These are phyloP conservation scores for Busseola fusca DNA, from an alignment of 2,888 invertebrate genomes.

Conservation along the genomic window DNA sequence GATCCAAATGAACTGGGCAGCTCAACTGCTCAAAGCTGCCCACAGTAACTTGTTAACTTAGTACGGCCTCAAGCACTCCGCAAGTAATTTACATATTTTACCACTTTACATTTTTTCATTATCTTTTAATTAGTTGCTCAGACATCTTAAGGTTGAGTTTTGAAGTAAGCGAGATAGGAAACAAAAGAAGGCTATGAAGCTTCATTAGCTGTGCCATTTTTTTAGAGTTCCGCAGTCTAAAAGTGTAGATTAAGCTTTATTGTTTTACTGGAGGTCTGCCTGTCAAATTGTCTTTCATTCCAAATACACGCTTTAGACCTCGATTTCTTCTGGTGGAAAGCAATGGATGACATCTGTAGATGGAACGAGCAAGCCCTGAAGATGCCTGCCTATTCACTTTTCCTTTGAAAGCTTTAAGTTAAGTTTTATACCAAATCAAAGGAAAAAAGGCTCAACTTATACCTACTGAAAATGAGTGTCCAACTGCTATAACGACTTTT, in stretches of 20 bases:
- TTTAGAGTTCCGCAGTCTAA: constrained; percentile 13
- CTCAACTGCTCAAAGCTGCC: constrained; percentile 53
- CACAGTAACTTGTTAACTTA: constrained; percentile 59
- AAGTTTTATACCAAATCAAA: not conserved
- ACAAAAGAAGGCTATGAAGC: constrained; percentile 57
- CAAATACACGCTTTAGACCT: not conserved
- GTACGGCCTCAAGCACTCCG: constrained; percentile 57
- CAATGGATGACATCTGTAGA: not conserved
- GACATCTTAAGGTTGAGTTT: constrained; percentile 68
- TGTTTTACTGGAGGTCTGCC: not conserved
- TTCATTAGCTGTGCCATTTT: constrained; percentile 59
- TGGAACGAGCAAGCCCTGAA: not conserved
- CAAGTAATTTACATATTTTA: constrained; percentile 80
- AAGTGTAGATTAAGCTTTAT: not conserved
- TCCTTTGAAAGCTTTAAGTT: not conserved
- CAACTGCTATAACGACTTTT: not conserved
- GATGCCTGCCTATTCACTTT: not conserved
- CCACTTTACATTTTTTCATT: constrained; percentile 77
- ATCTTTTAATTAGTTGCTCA: constrained; percentile 79
- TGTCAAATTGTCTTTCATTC: not conserved
- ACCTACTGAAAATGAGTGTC: not conserved
- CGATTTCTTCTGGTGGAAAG: not conserved
- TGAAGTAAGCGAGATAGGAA: constrained; percentile 54
- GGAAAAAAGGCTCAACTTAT: not conserved
- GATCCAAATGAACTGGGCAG: constrained; percentile 42